Evolutionary conservation across 1,140 invertebrate species (phyloP).

Genomic region (Pomacea maculata): DNA sequence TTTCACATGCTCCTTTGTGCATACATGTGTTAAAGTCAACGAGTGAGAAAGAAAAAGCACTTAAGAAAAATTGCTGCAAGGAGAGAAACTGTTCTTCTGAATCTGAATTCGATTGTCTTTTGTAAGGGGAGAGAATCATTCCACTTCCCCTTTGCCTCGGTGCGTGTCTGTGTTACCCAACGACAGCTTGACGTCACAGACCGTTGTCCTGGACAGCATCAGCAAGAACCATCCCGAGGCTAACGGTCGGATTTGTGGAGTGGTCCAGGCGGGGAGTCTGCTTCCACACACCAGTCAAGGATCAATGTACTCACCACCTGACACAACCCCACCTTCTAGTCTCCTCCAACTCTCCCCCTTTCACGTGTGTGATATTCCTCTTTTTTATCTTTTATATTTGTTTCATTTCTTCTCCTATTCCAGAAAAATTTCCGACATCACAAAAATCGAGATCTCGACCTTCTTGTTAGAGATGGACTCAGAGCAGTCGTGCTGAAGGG

Average conservation of each 20-base stretch:
- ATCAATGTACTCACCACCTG: background rate
- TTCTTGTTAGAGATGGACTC: background rate
- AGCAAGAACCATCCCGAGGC: background rate
- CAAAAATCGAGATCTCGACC: background rate
- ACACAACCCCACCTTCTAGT: too few relatives aligned
- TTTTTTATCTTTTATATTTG: background rate
- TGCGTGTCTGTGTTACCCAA: too few relatives aligned
- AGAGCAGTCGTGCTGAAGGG: background rate
- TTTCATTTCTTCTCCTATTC: too few relatives aligned
- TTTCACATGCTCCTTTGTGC: background rate
- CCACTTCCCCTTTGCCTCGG: too few relatives aligned
- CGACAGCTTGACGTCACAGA: too few relatives aligned
- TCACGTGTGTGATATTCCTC: background rate
- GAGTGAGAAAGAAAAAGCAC: too few relatives aligned
- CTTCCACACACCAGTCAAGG: background rate
- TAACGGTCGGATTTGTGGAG: background rate
- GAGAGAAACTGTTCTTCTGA: too few relatives aligned
- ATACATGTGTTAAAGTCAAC: too few relatives aligned
- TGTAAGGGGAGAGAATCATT: too few relatives aligned
- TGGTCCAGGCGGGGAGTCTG: background rate
- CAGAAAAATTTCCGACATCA: too few relatives aligned
- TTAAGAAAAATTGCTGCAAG: too few relatives aligned
- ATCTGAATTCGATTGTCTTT: too few relatives aligned
- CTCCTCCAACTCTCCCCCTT: background rate
- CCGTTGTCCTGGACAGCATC: background rate